These are phyloP conservation scores for Dicerorhinus sumatrensis DNA, from an alignment of 2,113 vertebrate species.

Conservation along the genomic window DNA sequence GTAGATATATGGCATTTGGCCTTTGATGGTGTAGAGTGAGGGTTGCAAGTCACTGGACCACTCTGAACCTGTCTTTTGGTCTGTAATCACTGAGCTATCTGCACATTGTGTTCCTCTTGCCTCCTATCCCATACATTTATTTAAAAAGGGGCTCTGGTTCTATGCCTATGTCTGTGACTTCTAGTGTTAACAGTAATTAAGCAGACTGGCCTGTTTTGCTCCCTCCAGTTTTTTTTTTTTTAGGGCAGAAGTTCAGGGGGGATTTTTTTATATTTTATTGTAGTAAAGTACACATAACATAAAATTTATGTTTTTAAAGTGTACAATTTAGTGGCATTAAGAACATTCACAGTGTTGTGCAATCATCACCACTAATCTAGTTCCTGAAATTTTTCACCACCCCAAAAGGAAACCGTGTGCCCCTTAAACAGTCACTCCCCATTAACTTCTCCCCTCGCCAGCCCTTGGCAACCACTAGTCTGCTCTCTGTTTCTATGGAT, in stretches of 20 bases:
- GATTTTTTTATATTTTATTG: not conserved
- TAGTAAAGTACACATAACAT: not conserved
- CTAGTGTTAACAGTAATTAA: not conserved
- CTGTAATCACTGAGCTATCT: not conserved
- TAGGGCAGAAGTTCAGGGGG: not conserved
- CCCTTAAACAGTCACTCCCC: not conserved
- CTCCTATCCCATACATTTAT: not conserved
- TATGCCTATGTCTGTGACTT: not conserved
- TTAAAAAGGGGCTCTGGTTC: not conserved
- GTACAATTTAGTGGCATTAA: not conserved
- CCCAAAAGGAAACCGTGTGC: not conserved
- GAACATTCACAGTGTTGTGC: not conserved
- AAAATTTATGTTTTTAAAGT: constrained; percentile 39
- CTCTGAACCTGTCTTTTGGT: not conserved
- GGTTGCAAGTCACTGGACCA: not conserved
- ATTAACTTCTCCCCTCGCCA: not conserved
- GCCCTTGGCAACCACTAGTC: not conserved
- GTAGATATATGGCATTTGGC: not conserved
- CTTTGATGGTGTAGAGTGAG: not conserved
- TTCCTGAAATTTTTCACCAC: not conserved
- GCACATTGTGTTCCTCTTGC: not conserved
- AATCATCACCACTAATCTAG: constrained; percentile 24
- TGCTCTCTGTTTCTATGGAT: constrained; percentile 44
- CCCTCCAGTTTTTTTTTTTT: not conserved
- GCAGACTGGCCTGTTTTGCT: not conserved